These are phyloP conservation scores for Micropoecilia bifurca DNA, from an alignment of 2,797 vertebrate genomes.

Conservation along the genomic window DNA sequence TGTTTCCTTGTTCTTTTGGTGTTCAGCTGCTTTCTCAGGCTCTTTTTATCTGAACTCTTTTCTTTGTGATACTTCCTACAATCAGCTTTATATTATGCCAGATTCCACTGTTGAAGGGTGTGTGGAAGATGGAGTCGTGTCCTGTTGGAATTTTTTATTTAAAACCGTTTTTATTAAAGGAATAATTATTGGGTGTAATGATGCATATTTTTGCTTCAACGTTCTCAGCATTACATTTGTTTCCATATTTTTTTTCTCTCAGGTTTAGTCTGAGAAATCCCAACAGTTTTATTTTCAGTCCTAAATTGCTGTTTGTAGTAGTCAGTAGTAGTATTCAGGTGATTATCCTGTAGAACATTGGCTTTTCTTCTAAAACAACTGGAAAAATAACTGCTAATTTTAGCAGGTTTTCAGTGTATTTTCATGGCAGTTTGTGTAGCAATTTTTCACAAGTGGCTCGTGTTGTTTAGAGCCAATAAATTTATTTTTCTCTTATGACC, in stretches of 20 bases:
- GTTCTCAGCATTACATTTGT: neutral
- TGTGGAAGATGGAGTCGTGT: neutral
- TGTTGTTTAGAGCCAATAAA: too few relatives aligned
- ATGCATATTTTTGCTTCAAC: neutral
- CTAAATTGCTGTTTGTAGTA: neutral
- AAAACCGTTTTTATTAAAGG: neutral
- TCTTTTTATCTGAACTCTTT: slow-evolving; percentile 5
- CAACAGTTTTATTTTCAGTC: neutral
- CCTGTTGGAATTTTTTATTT: neutral
- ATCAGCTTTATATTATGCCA: neutral
- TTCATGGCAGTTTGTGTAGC: neutral
- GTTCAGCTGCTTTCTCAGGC: neutral
- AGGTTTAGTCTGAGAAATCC: neutral
- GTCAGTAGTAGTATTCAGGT: neutral
- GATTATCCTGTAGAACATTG: neutral
- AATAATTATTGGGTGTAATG: neutral
- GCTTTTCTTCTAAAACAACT: neutral
- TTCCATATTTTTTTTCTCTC: neutral
- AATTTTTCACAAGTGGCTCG: neutral
- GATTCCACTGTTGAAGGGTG: neutral
- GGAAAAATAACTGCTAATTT: neutral
- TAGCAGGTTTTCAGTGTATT: neutral
- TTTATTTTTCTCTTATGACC: too few relatives aligned
- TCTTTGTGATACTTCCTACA: slow-evolving; percentile 8
- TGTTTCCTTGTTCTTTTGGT: neutral